Percentiles rank a stretch among this genome's conserved stretches.
Conservation (phyloP, 2,113 vertebrate species). For the Regulus satrapa region DNA sequence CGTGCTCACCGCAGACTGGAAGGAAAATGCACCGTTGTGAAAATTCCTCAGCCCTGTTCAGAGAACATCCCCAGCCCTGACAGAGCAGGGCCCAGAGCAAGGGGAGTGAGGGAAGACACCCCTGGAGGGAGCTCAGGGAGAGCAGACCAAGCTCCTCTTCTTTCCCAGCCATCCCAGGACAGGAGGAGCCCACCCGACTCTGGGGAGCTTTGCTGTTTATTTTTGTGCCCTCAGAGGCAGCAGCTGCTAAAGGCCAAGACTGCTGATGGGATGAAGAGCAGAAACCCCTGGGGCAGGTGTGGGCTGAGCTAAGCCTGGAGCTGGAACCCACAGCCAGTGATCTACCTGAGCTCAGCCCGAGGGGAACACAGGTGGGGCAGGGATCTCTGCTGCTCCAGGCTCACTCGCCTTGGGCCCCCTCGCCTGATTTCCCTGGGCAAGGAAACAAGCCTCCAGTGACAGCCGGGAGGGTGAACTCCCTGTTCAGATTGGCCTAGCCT, state of each 20-base stretch:
- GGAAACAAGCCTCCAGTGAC: background rate
- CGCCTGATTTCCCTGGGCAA: background rate
- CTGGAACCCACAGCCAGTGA: background rate
- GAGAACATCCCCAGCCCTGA: background rate
- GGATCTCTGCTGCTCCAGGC: background rate
- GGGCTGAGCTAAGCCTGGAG: background rate
- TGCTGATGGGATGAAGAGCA: background rate
- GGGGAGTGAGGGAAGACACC: background rate
- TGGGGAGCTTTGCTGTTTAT: background rate
- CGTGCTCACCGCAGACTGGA: fast-evolving
- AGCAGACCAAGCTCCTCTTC: background rate
- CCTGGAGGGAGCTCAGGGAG: background rate
- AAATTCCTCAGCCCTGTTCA: background rate
- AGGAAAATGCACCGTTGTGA: background rate
- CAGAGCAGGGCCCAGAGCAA: background rate
- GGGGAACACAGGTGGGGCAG: fast-evolving
- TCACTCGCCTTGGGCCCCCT: background rate
- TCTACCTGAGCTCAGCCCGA: fast-evolving
- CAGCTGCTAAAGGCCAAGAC: background rate
- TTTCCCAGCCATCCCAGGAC: background rate
- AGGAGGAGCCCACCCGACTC: background rate
- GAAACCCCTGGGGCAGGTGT: background rate
- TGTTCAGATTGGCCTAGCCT: background rate
- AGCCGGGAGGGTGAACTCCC: background rate
- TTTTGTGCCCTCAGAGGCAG: background rate